phyloP scores from a whole-genome alignment of 2,888 invertebrate species.

The Pandemis cinnamomeana region DNA sequence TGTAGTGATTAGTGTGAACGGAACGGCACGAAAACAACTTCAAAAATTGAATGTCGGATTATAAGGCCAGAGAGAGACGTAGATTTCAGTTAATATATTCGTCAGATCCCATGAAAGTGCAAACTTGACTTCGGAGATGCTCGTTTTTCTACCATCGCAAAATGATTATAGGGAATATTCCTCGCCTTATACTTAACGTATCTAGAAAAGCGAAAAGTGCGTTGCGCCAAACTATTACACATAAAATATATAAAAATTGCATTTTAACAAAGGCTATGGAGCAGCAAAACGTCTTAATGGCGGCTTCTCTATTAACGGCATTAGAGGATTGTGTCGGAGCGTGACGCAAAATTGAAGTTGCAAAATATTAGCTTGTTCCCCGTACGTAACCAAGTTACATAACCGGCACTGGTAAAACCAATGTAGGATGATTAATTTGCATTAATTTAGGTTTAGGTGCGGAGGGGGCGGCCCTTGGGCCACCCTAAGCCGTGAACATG shows the following conservation, averaged over 20 bases:
- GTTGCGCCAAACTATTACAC: slow-evolving; percentile 12
- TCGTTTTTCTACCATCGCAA: not conserved
- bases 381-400: too few species aligned
- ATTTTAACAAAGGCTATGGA: slow-evolving; percentile 28
- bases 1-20: too few species aligned
- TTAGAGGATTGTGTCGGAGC: slow-evolving; percentile 8
- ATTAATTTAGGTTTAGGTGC: too few species aligned
- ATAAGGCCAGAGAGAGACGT: too few species aligned
- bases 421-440: too few species aligned
- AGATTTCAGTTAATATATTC: too few species aligned
- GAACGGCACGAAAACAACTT: too few species aligned
- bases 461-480: too few species aligned
- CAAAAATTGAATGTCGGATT: too few species aligned
- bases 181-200: not conserved
- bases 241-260: not conserved
- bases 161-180: not conserved
- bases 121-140: not conserved
- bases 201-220: slow-evolving; percentile 12
- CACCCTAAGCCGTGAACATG: too few species aligned
- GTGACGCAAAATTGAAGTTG: slow-evolving; percentile 17
- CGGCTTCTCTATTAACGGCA: slow-evolving; percentile 17
- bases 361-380: not conserved
- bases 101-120: too few species aligned
- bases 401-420: too few species aligned
- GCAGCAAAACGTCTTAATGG: slow-evolving; percentile 16